phyloP scores from a whole-genome alignment of 2,113 vertebrate species.

The Malurus melanocephalus region DNA sequence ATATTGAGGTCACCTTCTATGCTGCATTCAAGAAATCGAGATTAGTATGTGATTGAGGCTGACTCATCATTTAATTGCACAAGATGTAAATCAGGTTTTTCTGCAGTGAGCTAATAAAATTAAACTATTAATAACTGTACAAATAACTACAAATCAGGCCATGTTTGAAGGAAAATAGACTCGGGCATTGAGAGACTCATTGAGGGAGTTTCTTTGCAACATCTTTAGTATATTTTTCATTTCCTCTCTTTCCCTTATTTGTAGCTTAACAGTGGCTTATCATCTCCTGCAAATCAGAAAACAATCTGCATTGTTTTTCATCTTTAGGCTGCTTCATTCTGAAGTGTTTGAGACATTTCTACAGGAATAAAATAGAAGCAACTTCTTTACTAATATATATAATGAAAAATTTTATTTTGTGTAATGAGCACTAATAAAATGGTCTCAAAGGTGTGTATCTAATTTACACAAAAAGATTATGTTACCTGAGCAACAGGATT shows the following conservation, averaged over 20 bases:
- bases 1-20: constrained; percentile 18
- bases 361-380: background rate
- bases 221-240: background rate
- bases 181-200: background rate
- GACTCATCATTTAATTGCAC: constrained; percentile 48
- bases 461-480: background rate
- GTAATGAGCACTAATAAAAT: background rate
- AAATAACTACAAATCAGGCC: constrained; percentile 32
- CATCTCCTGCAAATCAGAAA: background rate
- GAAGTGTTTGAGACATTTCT: background rate
- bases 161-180: constrained; percentile 15
- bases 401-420: background rate
- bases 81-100: constrained; percentile 48
- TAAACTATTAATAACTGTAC: constrained; percentile 50
- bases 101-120: constrained; percentile 52
- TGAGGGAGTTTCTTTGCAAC: background rate
- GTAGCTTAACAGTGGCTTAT: background rate
- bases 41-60: constrained; percentile 26
- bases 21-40: background rate
- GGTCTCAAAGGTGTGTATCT: background rate
- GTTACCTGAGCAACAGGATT: background rate
- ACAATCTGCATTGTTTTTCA: background rate
- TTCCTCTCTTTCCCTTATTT: background rate
- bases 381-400: background rate
- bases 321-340: background rate